A percentile compares a stretch with the other conserved stretches of the same genome.
Conservation (phyloP, 2,113 vertebrate genomes). For the Rhipidura dahli region DNA sequence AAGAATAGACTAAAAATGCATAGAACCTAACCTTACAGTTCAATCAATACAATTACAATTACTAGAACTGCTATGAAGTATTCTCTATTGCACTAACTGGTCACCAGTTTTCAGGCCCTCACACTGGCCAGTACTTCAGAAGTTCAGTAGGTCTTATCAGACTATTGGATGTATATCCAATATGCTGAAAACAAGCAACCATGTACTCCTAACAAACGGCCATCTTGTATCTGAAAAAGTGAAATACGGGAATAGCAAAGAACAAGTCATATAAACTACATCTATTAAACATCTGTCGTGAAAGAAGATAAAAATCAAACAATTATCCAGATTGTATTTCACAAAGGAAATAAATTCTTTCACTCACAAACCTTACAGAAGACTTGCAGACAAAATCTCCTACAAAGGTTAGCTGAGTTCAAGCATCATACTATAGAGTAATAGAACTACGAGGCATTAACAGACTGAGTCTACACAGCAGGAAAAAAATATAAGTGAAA, state of each 20-base stretch:
- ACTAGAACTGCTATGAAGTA: neutral
- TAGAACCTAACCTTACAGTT: neutral
- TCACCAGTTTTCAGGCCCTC: neutral
- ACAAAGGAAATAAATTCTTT: neutral
- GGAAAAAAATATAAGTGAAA: neutral
- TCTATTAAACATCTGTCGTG: neutral
- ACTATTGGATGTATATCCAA: fast-evolving
- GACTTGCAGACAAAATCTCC: neutral
- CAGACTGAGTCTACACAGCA: neutral
- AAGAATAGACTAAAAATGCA: neutral
- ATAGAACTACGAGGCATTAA: neutral
- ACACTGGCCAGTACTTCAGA: neutral
- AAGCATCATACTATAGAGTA: neutral
- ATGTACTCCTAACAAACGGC: neutral
- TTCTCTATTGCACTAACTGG: neutral
- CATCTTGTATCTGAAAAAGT: neutral
- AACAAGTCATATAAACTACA: neutral
- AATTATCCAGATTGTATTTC: neutral
- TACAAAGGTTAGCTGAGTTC: neutral
- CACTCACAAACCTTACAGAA: neutral
- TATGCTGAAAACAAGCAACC: neutral
- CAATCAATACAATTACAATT: neutral
- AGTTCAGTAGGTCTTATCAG: neutral
- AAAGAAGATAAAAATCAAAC: neutral
- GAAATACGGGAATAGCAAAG: neutral